Conservation (phyloP, 2,113 vertebrate genomes). For the Crypturellus undulatus region DNA sequence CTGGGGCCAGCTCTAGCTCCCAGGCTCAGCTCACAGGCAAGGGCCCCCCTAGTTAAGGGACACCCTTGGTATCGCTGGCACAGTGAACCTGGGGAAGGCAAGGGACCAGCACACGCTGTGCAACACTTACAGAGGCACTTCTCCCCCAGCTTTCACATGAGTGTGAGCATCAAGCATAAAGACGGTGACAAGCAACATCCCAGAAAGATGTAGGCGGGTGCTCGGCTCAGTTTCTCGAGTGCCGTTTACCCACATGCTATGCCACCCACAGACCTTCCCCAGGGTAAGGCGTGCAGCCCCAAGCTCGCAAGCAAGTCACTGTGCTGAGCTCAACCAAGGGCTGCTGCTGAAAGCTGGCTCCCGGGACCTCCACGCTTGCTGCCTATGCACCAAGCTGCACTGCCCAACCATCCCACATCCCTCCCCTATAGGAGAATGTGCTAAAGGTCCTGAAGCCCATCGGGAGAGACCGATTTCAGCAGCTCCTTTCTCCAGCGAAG, state of each 20-base stretch:
- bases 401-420: too few species aligned
- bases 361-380: too few species aligned
- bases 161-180: neutral
- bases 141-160: constrained; percentile 1
- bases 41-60: rapidly evolving
- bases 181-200: neutral
- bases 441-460: neutral
- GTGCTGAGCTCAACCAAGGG: neutral
- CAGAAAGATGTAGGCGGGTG: constrained; percentile 54
- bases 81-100: neutral
- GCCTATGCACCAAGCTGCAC: too few species aligned
- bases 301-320: neutral
- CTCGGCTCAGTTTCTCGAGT: neutral
- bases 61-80: rapidly evolving
- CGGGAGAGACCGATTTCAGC: neutral
- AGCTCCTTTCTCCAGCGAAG: rapidly evolving
- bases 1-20: neutral
- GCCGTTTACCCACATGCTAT: constrained; percentile 45
- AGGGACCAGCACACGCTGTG: neutral
- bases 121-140: neutral
- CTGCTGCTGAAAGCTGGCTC: neutral
- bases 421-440: neutral
- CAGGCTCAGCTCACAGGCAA: rapidly evolving
- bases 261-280: constrained; percentile 50
- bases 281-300: neutral